A percentile compares a stretch with the other conserved stretches of the same genome.
Evolutionary conservation across 2,888 invertebrate species (phyloP).

Genomic region (Drosophila longiperda): DNA sequence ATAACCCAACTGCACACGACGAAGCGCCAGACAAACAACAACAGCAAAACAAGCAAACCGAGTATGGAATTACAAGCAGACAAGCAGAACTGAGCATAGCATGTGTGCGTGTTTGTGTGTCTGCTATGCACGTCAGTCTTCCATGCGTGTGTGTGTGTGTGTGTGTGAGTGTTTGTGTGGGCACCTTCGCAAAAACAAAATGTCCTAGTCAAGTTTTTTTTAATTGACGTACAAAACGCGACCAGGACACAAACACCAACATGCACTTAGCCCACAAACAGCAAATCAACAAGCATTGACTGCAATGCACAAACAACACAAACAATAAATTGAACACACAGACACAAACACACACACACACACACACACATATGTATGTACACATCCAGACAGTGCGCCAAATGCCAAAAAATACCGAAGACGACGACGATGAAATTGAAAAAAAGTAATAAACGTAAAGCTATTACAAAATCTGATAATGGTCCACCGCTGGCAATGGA

Average conservation of each 20-base stretch:
- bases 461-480: constrained; percentile 83
- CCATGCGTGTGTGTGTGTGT: constrained; percentile 3
- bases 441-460: constrained; percentile 82
- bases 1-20: constrained; percentile 70
- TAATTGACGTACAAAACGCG: constrained; percentile 71
- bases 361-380: not conserved
- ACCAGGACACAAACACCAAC: constrained; percentile 32
- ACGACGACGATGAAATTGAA: constrained; percentile 64
- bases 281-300: constrained; percentile 69
- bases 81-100: constrained; percentile 22
- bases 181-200: constrained; percentile 31
- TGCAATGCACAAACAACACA: constrained; percentile 40
- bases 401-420: constrained; percentile 61
- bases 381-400: constrained; percentile 42
- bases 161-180: constrained; percentile 6
- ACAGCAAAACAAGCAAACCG: constrained; percentile 51
- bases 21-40: constrained; percentile 57
- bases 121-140: constrained; percentile 1
- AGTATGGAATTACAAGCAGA: constrained; percentile 60
- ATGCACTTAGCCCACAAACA: constrained; percentile 36
- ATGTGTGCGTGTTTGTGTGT: constrained; percentile 4
- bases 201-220: constrained; percentile 56
- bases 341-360: constrained; percentile 31
- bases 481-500: constrained; percentile 72
- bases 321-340: constrained; percentile 27